Conservation (phyloP, 1,140 invertebrate species). For the Holotrichia oblita region DNA sequence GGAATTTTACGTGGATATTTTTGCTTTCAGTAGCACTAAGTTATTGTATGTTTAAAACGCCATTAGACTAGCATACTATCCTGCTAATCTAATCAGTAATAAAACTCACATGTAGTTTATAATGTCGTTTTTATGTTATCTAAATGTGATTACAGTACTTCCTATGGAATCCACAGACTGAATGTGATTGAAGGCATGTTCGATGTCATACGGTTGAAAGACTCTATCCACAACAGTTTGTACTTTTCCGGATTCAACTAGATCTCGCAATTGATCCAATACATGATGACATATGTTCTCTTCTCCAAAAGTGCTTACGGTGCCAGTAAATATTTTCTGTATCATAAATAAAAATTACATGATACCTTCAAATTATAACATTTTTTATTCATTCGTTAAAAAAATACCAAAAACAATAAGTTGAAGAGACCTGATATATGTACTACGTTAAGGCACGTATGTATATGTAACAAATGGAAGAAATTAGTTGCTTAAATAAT, state of each 20-base stretch:
- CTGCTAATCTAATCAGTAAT: too few relatives aligned
- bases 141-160: conserved; percentile 78
- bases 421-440: too few relatives aligned
- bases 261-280: conserved; percentile 63
- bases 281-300: conserved; percentile 62
- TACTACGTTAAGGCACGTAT: too few relatives aligned
- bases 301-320: conserved; percentile 62
- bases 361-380: too few relatives aligned
- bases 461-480: too few relatives aligned
- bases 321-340: conserved; percentile 58
- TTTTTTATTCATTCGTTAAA: too few relatives aligned
- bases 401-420: too few relatives aligned
- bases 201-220: conserved; percentile 74
- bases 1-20: too few relatives aligned
- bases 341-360: conserved; percentile 44
- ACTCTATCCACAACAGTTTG: conserved; percentile 71
- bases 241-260: conserved; percentile 67
- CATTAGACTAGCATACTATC: too few relatives aligned
- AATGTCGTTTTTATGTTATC: conserved; percentile 58
- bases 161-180: conserved; percentile 73
- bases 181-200: conserved; percentile 74
- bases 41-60: too few relatives aligned
- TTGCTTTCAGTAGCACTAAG: too few relatives aligned
- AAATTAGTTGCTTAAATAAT: too few relatives aligned
- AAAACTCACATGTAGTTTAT: not conserved